Evolutionary conservation across 2,797 vertebrate species (phyloP), one percentile per base, ranked within the genome.

Genomic region (Otolemur crassicaudatus): DNA sequence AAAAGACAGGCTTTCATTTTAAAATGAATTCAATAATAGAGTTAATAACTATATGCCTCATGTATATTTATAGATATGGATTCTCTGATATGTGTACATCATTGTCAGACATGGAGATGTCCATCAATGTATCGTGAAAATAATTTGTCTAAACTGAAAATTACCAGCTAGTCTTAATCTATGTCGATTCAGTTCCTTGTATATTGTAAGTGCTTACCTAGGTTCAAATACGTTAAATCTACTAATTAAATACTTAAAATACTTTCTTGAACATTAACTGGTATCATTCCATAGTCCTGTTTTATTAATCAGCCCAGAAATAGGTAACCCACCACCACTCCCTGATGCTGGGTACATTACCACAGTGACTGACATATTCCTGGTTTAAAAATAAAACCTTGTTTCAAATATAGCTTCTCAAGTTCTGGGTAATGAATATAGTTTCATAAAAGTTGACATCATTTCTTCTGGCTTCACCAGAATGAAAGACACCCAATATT

Each of bases 401-500:
- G 81, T 92, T 98, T 98, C 98, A 98, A 98, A 98, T 98, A 98
- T 98, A 98, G 98, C 97, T 97, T 84, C 96, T 93, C 91, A 0
- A 4, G 96, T 98, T 97, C 98, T 96, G 98, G 97, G 83, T 96
- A 98, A 98, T 97, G 97, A 97, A 98, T 80, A 98, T 98, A 98
- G 98, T 98, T 98, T 98, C 97, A 98, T 98, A 97, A 97, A 98
- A 98, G 98, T 98, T 98, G 98, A 96, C 97, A 98, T 98, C 73
- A 96, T 98, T 97, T 98, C 94, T 96, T 95, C 96, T 58, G 61
- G 73, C 96, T 97, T 94, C 49, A 86, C 77, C 91, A 97, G 87
- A 96, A 97, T 98, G 97, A 94, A 98, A 97, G 93, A 63, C 2
- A 95, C 88, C 25, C 90, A 94, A 67, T 92, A 43, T 89, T 97